Base-by-base conservation (phyloP, 2,888 invertebrate species). In the Lathronympha strigana region DNA sequence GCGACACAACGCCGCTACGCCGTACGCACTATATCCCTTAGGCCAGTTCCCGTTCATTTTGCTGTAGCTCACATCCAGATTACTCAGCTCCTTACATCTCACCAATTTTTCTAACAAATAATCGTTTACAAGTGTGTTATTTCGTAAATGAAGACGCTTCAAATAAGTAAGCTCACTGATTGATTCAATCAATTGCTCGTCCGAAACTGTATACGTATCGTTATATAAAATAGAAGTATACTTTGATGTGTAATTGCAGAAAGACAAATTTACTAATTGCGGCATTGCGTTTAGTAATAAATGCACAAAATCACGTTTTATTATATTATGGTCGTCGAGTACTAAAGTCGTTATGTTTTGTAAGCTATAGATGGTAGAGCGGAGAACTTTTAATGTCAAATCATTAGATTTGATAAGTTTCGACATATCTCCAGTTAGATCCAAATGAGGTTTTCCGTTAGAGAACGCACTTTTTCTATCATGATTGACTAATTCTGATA, bases 201-300 rank as follows among this genome's bases (percentile, higher is more conserved):
- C 17, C 0, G 50, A 31, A 31, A 50, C 17, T 17, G 5, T 23
- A 15, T 17, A 28, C 11, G 28, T 11, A 5, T 28, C 9, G 28
- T 19, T 28, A 9, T 21, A 21, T 11, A 43, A 11, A 19, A 21
- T 43, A 21, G 43, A 19, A 1, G 3, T 43, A 19, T 19, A 43
- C 4, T 21, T 43, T 4, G 19, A 43, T 11, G 43, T 19, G 50
- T 50, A 50, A 11, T 50, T 28, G 5, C 50, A 28, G 11, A 50
- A 50, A 11, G 28, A 50, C 11, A 50, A 11, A 4, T 17, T 50
- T 31, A 31, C 31, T 17, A 50, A 15, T 9, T 31, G 28, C 11
- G 50, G 50, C 50, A 50, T 50, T 31, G 17, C 5, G 11, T 50
- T 50, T 28, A 50, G 50, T 17, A 50, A 11, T 6, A 50, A 50